Percentiles rank a stretch among this genome's conserved stretches.
These are phyloP conservation scores for Mus spretus DNA, from an alignment of 2,797 vertebrate genomes.

Conservation along the genomic window DNA sequence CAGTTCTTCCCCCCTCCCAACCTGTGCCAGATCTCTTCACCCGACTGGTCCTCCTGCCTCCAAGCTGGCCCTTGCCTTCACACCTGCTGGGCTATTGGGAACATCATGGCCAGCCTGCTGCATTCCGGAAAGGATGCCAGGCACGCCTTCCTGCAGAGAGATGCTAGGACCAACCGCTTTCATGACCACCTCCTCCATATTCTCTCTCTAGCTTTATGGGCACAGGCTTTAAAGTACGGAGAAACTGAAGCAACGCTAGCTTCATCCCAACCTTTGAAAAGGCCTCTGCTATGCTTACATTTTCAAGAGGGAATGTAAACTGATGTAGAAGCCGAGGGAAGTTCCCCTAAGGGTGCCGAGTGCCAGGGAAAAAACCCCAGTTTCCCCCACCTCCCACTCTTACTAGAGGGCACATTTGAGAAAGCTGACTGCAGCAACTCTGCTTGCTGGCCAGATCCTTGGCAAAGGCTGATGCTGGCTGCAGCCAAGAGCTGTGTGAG, in stretches of 20 bases:
- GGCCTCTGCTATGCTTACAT: neutral
- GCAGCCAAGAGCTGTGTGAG: neutral
- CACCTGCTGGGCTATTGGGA: neutral
- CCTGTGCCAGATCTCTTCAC: neutral
- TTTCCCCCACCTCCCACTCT: neutral
- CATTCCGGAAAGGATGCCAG: conserved; percentile 6
- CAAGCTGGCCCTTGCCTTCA: neutral
- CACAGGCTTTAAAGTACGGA: neutral
- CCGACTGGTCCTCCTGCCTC: neutral
- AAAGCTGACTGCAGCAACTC: conserved; percentile 3
- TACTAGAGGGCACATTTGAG: neutral
- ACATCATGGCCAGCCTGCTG: neutral
- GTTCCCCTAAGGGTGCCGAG: neutral
- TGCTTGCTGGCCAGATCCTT: neutral
- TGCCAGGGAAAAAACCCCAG: neutral
- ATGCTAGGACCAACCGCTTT: neutral
- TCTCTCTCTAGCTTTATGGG: neutral
- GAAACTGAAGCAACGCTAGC: neutral
- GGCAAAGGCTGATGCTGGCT: neutral
- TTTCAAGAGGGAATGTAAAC: neutral
- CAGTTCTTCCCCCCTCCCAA: too few species aligned
- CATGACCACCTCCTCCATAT: neutral
- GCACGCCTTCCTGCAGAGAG: neutral
- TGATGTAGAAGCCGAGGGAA: rapidly evolving
- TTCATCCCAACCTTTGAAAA: neutral